Percentiles rank a stretch among this genome's conserved stretches.
phyloP scores from a whole-genome alignment of 2,797 vertebrate species.

The Tadarida brasiliensis region DNA sequence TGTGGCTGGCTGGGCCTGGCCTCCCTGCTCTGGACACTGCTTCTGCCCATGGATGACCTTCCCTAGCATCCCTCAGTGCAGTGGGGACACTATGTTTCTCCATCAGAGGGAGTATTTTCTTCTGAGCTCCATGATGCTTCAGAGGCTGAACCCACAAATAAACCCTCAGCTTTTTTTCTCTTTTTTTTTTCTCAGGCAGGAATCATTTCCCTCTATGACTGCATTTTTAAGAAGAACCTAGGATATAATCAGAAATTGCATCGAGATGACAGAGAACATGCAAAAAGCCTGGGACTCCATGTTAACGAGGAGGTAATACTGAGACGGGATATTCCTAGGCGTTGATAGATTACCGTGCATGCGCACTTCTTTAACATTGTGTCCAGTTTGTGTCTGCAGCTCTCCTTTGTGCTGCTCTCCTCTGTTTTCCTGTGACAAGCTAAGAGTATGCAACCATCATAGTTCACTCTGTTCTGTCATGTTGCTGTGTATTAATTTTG shows the following conservation, averaged over 20 bases:
- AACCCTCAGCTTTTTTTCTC: neutral
- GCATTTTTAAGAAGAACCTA: constrained; percentile 86
- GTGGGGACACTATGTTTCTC: accelerated
- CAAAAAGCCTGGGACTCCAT: constrained; percentile 89
- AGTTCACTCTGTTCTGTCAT: neutral
- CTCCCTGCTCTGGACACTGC: neutral
- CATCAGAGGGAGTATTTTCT: neutral
- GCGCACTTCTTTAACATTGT: accelerated
- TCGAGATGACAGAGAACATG: constrained; percentile 91
- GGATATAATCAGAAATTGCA: constrained; percentile 90
- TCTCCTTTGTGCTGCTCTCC: no score
- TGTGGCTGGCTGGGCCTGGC: neutral
- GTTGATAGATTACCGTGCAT: neutral
- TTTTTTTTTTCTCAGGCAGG: constrained; percentile 86
- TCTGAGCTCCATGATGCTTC: accelerated
- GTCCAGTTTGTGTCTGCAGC: neutral
- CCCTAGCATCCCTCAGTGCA: accelerated
- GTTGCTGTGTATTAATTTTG: neutral
- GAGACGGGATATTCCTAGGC: neutral
- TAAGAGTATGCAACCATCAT: accelerated
- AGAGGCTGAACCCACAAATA: neutral
- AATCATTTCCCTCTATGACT: constrained; percentile 89
- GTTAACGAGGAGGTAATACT: constrained; percentile 91
- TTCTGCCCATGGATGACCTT: accelerated
- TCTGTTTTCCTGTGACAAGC: neutral